Evolutionary conservation across 2,888 invertebrate species (phyloP), one percentile per base, ranked within the genome.

Genomic region (Orthonevra nobilis): DNA sequence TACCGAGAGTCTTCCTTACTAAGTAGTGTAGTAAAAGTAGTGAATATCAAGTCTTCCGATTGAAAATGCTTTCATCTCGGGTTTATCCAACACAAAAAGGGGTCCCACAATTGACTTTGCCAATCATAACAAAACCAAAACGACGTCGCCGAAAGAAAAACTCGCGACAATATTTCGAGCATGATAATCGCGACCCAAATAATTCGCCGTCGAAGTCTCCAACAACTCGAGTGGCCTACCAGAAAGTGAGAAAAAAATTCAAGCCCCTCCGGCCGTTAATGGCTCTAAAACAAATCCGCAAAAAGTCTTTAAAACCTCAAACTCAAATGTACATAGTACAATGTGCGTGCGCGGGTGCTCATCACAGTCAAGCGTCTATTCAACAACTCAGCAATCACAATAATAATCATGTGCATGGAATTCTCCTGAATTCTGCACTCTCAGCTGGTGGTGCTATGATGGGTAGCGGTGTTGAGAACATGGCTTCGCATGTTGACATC

Each of bases 161-260:
- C 20, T 34, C 44, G 5, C 79, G 85, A 15, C 86, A 85, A 63
- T 87, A 87, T 68, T 87, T 86, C 81, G 87, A 87, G 60, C 87
- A 87, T 58, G 87, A 87, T 70, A 87, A 86, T 83, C 87, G 87
- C 52, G 84, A 85, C 38, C 19, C 19, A 30, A 68, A 72, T 46
- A 15, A 20, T 3, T 61, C 36, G 20, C 32, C 77, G 5, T 14
- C 30, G 20, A 54, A 73, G 23, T 56, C 79, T 0, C 40, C 60
- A 0, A 40, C 2, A 32, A 10, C 38, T 12, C 19, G 30, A 28
- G 82, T 84, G 36, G 48, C 83, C 72, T 88, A 87, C 81, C 85
- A 85, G 7, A 86, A 84, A 10, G 85, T 85, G 61, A 87, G 85
- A 34, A 85, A 85, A 72, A 88, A 88, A 72, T 88, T 88, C 40